Conservation (phyloP, 2,888 invertebrate species). For the Ctena decussata region DNA sequence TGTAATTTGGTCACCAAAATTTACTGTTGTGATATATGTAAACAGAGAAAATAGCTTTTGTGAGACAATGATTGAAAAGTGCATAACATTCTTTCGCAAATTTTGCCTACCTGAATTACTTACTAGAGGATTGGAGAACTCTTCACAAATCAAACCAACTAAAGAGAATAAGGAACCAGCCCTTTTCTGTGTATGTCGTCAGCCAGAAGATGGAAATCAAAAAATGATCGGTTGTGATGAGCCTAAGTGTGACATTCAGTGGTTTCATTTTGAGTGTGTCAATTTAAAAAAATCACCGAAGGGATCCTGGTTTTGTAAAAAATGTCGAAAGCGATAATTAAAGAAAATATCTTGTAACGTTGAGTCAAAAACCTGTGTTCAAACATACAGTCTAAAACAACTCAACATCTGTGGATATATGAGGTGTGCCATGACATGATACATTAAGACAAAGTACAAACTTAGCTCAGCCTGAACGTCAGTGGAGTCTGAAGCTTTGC, state of each 20-base stretch:
- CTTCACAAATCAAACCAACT: neutral
- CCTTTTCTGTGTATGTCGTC: conserved; percentile 19
- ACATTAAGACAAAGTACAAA: too few relatives aligned
- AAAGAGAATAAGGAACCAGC: neutral
- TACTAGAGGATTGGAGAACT: neutral
- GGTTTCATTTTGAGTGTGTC: conserved; percentile 26
- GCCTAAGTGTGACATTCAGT: neutral
- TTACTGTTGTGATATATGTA: conserved; percentile 12
- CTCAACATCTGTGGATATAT: too few relatives aligned
- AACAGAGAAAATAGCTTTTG: neutral
- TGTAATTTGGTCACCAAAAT: conserved; percentile 28
- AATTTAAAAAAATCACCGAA: conserved; percentile 21
- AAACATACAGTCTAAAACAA: too few relatives aligned
- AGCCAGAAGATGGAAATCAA: conserved; percentile 15
- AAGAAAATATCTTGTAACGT: too few relatives aligned
- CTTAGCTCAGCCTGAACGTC: too few relatives aligned
- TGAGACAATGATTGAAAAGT: neutral
- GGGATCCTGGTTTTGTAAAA: conserved; percentile 17
- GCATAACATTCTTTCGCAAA: neutral
- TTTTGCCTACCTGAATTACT: conserved; percentile 25
- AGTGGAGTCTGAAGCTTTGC: too few relatives aligned
- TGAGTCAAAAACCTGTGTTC: too few relatives aligned
- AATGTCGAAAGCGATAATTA: neutral
- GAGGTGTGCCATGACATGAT: too few relatives aligned
- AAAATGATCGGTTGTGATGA: conserved; percentile 27